These are phyloP conservation scores for Hydropotes inermis DNA, from an alignment of 2,113 vertebrate species.

Conservation along the genomic window DNA sequence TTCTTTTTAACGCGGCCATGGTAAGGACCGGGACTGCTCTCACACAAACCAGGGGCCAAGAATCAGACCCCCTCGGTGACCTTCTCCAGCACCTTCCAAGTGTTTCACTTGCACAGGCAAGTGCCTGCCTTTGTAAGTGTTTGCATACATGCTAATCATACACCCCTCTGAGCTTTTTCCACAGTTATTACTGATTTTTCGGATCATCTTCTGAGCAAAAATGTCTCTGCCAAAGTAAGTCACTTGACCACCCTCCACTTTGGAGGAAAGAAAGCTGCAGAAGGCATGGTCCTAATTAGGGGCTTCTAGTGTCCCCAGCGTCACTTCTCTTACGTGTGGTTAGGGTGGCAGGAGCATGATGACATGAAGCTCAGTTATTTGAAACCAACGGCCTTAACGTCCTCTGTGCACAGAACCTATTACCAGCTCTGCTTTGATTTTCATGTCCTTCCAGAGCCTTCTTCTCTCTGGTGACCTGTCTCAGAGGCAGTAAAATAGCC, in stretches of 20 bases:
- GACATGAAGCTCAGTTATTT: not conserved
- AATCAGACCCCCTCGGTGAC: not conserved
- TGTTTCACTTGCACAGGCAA: fast-evolving
- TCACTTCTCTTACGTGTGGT: not conserved
- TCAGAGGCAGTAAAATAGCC: not conserved
- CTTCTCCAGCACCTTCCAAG: not conserved
- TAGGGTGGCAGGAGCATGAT: not conserved
- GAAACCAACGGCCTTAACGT: not conserved
- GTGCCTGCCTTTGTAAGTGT: fast-evolving
- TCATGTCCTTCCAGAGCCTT: not conserved
- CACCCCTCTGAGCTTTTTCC: not conserved
- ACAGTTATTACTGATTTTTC: not conserved
- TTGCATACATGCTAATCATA: not conserved
- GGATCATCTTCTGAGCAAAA: not conserved
- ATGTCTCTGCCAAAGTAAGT: not conserved
- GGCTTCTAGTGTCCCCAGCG: not conserved
- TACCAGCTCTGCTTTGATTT: not conserved
- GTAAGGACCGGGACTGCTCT: not conserved
- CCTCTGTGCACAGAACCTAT: not conserved
- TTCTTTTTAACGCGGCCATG: not conserved
- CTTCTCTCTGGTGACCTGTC: not conserved
- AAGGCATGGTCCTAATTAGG: not conserved
- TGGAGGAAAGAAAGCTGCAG: not conserved
- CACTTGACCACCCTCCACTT: not conserved
- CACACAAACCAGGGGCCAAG: not conserved